phyloP scores from a whole-genome alignment of 2,888 invertebrate species.

The Eugnorisma glareosa region DNA sequence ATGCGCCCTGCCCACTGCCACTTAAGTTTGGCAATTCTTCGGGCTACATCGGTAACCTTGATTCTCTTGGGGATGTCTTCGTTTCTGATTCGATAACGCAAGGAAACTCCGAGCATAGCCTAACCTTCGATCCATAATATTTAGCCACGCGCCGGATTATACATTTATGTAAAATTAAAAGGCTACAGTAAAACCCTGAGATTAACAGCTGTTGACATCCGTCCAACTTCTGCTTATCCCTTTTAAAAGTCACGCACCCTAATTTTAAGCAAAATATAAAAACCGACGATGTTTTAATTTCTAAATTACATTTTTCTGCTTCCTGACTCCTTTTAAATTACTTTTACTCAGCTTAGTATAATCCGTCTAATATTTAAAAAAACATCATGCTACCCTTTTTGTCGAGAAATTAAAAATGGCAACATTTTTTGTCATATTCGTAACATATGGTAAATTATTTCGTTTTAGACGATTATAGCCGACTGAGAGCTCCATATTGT shows the following conservation, averaged over 20 bases:
- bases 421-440: neutral
- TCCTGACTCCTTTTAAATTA: constrained; percentile 13
- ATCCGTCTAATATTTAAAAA: constrained; percentile 39
- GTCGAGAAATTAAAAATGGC: constrained; percentile 17
- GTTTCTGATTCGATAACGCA: too few relatives aligned
- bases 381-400: constrained; percentile 36
- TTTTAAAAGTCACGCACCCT: constrained; percentile 14
- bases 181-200: neutral
- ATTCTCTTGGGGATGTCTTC: too few relatives aligned
- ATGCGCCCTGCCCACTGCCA: too few relatives aligned
- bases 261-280: constrained; percentile 6
- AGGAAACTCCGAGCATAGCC: too few relatives aligned
- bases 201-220: neutral
- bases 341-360: neutral
- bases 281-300: constrained; percentile 22
- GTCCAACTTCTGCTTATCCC: neutral
- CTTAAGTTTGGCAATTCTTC: too few relatives aligned
- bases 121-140: neutral
- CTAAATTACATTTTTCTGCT: constrained; percentile 10
- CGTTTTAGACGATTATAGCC: neutral
- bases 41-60: too few relatives aligned
- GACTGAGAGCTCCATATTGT: neutral
- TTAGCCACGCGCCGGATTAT: neutral
- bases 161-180: neutral
- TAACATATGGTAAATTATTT: constrained; percentile 20